phyloP scores from a whole-genome alignment of 2,888 invertebrate genomes.

The Patella pellucida region DNA sequence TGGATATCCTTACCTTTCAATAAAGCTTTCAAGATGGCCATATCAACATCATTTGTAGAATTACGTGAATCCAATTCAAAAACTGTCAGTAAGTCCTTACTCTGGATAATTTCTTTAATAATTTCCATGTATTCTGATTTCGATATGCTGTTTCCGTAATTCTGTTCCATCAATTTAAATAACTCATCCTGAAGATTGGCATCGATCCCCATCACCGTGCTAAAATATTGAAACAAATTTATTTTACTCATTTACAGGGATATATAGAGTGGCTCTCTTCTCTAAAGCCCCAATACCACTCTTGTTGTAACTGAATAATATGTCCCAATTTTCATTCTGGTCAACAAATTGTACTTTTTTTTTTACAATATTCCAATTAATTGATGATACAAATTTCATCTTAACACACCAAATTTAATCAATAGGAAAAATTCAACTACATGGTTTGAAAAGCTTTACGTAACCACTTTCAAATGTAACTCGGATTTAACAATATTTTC shows the following conservation, averaged over 20 bases:
- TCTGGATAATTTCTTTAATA: conserved; percentile 53
- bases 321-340: no score
- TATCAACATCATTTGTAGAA: conserved; percentile 63
- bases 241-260: not conserved
- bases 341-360: no score
- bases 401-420: no score
- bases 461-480: no score
- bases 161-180: conserved; percentile 46
- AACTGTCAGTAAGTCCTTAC: conserved; percentile 61
- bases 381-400: no score
- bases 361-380: no score
- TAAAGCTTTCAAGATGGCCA: conserved; percentile 68
- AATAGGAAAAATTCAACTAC: no score
- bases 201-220: conserved; percentile 33
- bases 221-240: not conserved
- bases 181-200: conserved; percentile 39
- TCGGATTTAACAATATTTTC: no score
- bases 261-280: no score
- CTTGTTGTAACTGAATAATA: no score
- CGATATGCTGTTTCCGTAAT: conserved; percentile 46
- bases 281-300: no score
- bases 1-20: conserved; percentile 62
- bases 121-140: conserved; percentile 37
- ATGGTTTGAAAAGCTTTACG: no score
- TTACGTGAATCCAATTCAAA: conserved; percentile 59